Evolutionary conservation across 2,888 invertebrate species (phyloP), one percentile per base, ranked within the genome.

Genomic region (Athrips mouffetella): DNA sequence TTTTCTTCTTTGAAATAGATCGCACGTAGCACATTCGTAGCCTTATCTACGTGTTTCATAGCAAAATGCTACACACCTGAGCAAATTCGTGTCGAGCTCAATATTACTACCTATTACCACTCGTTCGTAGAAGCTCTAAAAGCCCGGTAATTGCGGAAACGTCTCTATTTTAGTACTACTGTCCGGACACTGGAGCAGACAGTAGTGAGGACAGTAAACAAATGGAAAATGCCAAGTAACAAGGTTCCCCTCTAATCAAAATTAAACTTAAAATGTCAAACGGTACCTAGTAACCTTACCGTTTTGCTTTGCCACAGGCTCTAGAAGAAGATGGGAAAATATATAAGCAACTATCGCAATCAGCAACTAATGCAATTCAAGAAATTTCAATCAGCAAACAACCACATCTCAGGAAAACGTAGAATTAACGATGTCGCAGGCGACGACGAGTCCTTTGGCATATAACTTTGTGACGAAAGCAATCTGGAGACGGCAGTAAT

Each of bases 401-500:
- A n/a, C n/a, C n/a, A n/a, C n/a, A n/a, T n/a, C n/a, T n/a, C n/a
- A n/a, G n/a, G n/a, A n/a, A n/a, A n/a, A n/a, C n/a, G n/a, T n/a
- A n/a, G n/a, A n/a, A n/a, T n/a, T n/a, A n/a, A n/a, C 16, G 13
- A 16, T 13, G 16, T 33, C 13, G 15, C 16, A 33, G 2, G 13
- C 33, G 16, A 33, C 16, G 16, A 11, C 20, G 10, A 20, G 27
- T 51, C 49, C 48, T 50, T 54, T 48, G 49, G 49, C 42, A 48
- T 42, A 40, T 30, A 51, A 56, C 53, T 50, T 54, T 39, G 41
- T 50, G 47, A 44, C 55, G 54, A 51, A 52, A 55, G 52, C 51
- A 53, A 56, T 55, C 51, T 57, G 33, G 45, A 49, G 50, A 39
- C 46, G 42, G 20, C 45, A 58, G 63, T 68, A 67, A 73, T 67